Percentiles rank a stretch among this genome's conserved stretches.
Evolutionary conservation across 2,797 vertebrate species (phyloP).

Genomic region (Phylloscopus collybita): DNA sequence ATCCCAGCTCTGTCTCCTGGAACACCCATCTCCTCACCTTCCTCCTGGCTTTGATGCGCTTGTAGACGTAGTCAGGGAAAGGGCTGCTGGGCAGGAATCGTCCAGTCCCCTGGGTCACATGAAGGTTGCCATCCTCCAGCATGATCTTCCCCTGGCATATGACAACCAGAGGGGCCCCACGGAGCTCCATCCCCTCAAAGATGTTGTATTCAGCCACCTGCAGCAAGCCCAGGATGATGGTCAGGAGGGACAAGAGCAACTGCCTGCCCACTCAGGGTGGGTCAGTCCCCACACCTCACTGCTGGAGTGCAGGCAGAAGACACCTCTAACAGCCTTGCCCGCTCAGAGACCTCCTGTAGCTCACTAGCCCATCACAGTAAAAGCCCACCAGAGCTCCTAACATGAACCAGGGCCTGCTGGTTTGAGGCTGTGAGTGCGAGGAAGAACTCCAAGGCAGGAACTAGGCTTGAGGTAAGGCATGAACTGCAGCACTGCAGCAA

Average conservation of each 20-base stretch:
- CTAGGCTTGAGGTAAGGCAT: not conserved
- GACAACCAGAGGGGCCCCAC: constrained; percentile 89
- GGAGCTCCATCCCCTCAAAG: constrained; percentile 96
- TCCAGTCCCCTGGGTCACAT: constrained; percentile 87
- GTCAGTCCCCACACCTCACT: not conserved
- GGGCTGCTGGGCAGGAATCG: constrained; percentile 92
- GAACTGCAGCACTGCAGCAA: not conserved
- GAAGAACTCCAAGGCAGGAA: not conserved
- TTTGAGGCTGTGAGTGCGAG: not conserved
- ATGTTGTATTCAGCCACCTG: constrained; percentile 95
- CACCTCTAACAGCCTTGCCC: not conserved
- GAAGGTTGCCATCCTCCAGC: constrained; percentile 92
- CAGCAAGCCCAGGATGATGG: not conserved
- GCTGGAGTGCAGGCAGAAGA: not conserved
- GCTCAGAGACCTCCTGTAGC: not conserved
- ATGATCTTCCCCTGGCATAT: constrained; percentile 97
- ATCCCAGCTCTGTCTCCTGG: not conserved
- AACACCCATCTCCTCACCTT: constrained; percentile 80
- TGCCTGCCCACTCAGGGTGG: not conserved
- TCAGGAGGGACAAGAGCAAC: not conserved
- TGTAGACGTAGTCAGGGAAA: constrained; percentile 94
- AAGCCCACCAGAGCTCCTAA: not conserved
- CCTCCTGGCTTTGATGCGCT: constrained; percentile 96
- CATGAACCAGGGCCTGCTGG: not conserved
- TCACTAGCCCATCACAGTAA: not conserved